Evolutionary conservation across 2,888 invertebrate genomes (phyloP), one percentile per base, ranked within the genome.

Genomic region (Cryptus armator): DNA sequence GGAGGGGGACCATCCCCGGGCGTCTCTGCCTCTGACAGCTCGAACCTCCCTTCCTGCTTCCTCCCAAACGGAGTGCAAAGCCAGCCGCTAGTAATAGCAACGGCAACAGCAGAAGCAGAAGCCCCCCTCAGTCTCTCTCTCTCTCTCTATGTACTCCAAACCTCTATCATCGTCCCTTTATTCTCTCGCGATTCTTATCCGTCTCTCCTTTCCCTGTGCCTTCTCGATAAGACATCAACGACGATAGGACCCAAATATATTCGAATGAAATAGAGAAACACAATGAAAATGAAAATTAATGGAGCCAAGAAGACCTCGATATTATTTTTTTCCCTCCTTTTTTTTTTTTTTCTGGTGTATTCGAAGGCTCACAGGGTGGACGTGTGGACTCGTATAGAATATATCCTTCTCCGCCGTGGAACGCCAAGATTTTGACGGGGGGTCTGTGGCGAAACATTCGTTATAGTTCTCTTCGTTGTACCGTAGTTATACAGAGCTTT

Each of bases 1-100:
- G 91, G 76, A 67, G 83, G 77, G 81, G 86, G 87, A 83, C 90
- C 91, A 92, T 92, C 92, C 93, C 92, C 87, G 86, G 90, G 90
- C 91, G 91, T 92, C 92, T 93, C 93, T 93, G 93, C 90, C 90
- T 86, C 89, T 93, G 93, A 93, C 93, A 93, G 93, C 92, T 93
- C 90, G 89, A 88, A 90, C 91, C 90, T 89, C 88, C 87, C 89
- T 86, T 89, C 86, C 84, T 85, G 66, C 82, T 79, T 85, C 81
- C 81, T 83, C 80, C 37, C 68, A 66, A 70, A 32, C 56, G 10
- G 56, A 66, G 71, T 78, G 37, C 78, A 56, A 78, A 53, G 48
- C 48, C 51, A 51, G 19, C 19, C 19, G 71, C 84, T 81, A 64
- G 86, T 81, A 81, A 84, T 81, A 84, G 81, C 76, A 81, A 84